Conservation (phyloP, 2,797 vertebrate genomes). For the Enteromius mattozi region DNA sequence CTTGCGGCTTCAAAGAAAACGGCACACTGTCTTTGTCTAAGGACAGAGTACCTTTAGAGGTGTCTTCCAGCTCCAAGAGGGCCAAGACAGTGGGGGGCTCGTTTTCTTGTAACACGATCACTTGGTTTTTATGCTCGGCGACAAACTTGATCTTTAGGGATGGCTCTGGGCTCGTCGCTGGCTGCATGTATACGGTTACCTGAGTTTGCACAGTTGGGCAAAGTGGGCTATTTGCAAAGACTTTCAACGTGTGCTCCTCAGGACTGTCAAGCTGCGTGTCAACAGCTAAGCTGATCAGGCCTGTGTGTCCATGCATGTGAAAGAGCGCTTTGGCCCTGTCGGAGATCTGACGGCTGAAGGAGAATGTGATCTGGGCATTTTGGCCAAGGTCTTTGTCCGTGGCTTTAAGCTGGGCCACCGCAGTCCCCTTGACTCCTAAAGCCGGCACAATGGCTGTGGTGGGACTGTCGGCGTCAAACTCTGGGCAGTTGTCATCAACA, state of each 20-base stretch:
- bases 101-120: conserved; percentile 80
- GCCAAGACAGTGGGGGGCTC: conserved; percentile 78
- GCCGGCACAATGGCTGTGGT: conserved; percentile 66
- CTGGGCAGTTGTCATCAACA: conserved; percentile 83
- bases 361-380: conserved; percentile 78
- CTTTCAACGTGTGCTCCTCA: conserved; percentile 75
- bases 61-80: conserved; percentile 76
- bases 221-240: conserved; percentile 73
- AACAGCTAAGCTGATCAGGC: conserved; percentile 73
- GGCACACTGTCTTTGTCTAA: conserved; percentile 75
- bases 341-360: conserved; percentile 79
- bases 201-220: conserved; percentile 76
- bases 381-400: conserved; percentile 75
- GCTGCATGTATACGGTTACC: conserved; percentile 76
- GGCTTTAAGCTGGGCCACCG: conserved; percentile 75
- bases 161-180: conserved; percentile 67
- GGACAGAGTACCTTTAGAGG: conserved; percentile 70
- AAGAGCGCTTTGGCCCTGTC: conserved; percentile 75
- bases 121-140: conserved; percentile 76
- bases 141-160: conserved; percentile 80
- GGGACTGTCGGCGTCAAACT: conserved; percentile 69
- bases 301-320: conserved; percentile 73
- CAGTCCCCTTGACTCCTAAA: conserved; percentile 66
- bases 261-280: conserved; percentile 68
- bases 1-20: conserved; percentile 78